Conservation (phyloP, 1,140 invertebrate species). For the Babylonia areolata region DNA sequence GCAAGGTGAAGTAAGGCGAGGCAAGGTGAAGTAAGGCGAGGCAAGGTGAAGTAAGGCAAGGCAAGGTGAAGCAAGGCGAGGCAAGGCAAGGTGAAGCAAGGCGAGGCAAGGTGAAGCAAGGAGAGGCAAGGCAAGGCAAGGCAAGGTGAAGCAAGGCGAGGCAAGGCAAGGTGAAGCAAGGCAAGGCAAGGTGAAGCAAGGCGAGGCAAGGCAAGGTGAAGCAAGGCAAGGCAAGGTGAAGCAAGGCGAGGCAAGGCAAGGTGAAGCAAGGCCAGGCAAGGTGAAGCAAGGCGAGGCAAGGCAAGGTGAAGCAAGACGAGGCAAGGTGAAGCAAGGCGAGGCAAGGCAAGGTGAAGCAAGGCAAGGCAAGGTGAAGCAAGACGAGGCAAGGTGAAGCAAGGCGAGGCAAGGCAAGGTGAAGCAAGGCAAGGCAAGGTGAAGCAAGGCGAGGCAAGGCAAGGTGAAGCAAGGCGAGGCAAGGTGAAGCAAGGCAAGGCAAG, state of each 20-base stretch:
- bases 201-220: constrained; percentile 14
- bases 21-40: too few species aligned
- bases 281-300: not conserved
- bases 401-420: not conserved
- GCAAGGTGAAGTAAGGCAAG: too few species aligned
- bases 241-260: constrained; percentile 15
- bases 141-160: constrained; percentile 11
- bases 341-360: not conserved
- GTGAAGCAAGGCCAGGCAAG: not conserved
- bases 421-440: not conserved
- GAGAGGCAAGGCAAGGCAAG: constrained; percentile 18
- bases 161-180: constrained; percentile 31
- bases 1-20: too few species aligned
- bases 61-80: constrained; percentile 13
- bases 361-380: not conserved
- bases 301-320: not conserved
- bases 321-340: not conserved
- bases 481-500: not conserved
- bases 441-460: not conserved
- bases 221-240: not conserved
- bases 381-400: not conserved
- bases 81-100: constrained; percentile 30
- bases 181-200: constrained; percentile 12
- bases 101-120: constrained; percentile 35
- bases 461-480: not conserved